These are phyloP conservation scores for Propsilocerus akamusi DNA, from an alignment of 1,140 invertebrate genomes.

Conservation along the genomic window DNA sequence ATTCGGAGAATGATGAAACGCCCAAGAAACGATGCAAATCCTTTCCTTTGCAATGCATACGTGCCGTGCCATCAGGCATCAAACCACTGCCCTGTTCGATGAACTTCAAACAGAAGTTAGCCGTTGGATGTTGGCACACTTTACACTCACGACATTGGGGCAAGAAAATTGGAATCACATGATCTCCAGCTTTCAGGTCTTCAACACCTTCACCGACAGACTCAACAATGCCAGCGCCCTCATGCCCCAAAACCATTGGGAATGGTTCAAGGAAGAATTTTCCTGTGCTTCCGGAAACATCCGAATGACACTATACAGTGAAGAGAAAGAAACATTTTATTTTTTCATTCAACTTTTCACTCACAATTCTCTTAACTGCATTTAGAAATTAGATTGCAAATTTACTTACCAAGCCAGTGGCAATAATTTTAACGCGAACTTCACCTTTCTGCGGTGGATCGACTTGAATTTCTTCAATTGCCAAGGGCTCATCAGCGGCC, in stretches of 20 bases:
- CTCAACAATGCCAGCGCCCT: conserved; percentile 31
- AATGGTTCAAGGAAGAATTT: conserved; percentile 28
- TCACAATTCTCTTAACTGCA: background rate
- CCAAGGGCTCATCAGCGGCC: background rate
- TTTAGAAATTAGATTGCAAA: background rate
- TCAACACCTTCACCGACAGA: conserved; percentile 25
- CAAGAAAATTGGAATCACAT: conserved; percentile 31
- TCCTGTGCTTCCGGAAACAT: conserved; percentile 28
- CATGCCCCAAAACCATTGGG: conserved; percentile 28
- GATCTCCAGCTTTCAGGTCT: conserved; percentile 21
- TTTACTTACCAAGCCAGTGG: conserved; percentile 22
- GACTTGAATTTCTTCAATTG: conserved; percentile 6
- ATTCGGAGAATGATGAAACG: conserved; percentile 86
- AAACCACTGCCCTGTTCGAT: conserved; percentile 21
- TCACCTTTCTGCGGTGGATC: conserved; percentile 5
- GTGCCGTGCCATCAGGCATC: conserved; percentile 34
- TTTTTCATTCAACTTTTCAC: background rate
- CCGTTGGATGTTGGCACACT: conserved; percentile 21
- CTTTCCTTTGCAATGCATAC: conserved; percentile 27
- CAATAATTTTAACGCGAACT: conserved; percentile 18
- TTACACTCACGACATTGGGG: conserved; percentile 24
- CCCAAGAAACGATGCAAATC: conserved; percentile 87
- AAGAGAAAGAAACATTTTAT: background rate
- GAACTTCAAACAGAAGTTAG: conserved; percentile 29
- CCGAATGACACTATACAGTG: conserved; percentile 32